Evolutionary conservation across 2,888 invertebrate species (phyloP).

Genomic region (Rhabditophanes sp.): DNA sequence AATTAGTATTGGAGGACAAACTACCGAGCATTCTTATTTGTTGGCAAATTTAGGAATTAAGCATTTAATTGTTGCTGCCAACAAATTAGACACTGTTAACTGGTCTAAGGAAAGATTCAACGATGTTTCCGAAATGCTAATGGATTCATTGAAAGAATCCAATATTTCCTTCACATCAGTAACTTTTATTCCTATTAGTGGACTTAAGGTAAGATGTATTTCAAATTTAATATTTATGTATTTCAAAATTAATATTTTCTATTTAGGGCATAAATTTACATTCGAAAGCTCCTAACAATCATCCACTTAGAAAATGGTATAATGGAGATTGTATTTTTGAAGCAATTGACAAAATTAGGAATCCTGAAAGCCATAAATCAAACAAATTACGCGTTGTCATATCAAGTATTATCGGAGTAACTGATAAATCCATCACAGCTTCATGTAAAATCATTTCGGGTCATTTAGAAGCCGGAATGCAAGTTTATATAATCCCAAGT

Average conservation of each 20-base stretch:
- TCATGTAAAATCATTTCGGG: constrained; percentile 83
- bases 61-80: constrained; percentile 81
- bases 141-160: constrained; percentile 28
- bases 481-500: constrained; percentile 56
- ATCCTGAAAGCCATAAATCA: background rate
- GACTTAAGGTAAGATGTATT: constrained; percentile 50
- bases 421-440: constrained; percentile 54
- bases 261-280: constrained; percentile 66
- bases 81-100: constrained; percentile 84
- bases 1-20: constrained; percentile 92
- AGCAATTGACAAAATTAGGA: constrained; percentile 57
- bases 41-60: constrained; percentile 72
- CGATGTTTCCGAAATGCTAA: constrained; percentile 55
- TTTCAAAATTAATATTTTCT: background rate
- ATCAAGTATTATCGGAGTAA: constrained; percentile 70
- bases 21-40: constrained; percentile 85
- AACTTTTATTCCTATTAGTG: constrained; percentile 70
- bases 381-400: constrained; percentile 63
- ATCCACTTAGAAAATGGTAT: constrained; percentile 59
- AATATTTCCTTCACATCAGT: constrained; percentile 25
- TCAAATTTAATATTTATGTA: too few relatives aligned
- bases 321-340: constrained; percentile 66
- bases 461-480: constrained; percentile 61
- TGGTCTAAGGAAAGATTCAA: constrained; percentile 81
- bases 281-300: constrained; percentile 53